Evolutionary conservation across 2,797 vertebrate genomes (phyloP).

Genomic region (Melanotaenia boesemani): DNA sequence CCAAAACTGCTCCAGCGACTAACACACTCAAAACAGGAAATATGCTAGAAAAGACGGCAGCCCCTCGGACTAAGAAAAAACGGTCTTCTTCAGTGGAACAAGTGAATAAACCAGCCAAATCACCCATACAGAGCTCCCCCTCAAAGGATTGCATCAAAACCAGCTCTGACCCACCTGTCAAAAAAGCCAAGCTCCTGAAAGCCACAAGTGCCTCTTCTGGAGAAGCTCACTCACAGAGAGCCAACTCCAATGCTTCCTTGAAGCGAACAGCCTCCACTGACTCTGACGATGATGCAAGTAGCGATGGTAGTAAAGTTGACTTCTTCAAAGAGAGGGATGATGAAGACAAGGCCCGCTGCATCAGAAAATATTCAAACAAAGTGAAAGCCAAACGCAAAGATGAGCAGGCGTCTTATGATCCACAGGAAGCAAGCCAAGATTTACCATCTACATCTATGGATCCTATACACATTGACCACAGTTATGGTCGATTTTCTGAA

Average conservation of each 20-base stretch:
- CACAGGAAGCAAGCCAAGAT: constrained; percentile 49
- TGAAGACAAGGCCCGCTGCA: constrained; percentile 66
- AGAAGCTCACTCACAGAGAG: constrained; percentile 57
- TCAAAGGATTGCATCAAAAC: constrained; percentile 61
- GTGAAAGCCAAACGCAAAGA: constrained; percentile 67
- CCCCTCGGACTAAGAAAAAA: constrained; percentile 76
- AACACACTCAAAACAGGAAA: constrained; percentile 69
- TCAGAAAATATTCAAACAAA: constrained; percentile 72
- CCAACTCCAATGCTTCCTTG: constrained; percentile 59
- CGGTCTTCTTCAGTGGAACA: constrained; percentile 50
- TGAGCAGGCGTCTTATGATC: constrained; percentile 48
- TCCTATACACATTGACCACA: constrained; percentile 80
- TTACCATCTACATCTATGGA: constrained; percentile 42
- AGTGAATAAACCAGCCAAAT: constrained; percentile 62
- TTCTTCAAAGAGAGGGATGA: constrained; percentile 66
- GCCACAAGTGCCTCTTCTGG: constrained; percentile 77
- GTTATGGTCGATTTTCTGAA: constrained; percentile 77
- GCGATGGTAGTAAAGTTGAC: constrained; percentile 63
- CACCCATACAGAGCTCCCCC: constrained; percentile 64
- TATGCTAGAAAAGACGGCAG: constrained; percentile 62
- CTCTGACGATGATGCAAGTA: constrained; percentile 66
- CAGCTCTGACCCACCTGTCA: constrained; percentile 66
- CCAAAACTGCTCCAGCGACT: constrained; percentile 66
- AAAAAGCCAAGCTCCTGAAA: constrained; percentile 79
- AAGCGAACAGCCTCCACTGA: constrained; percentile 70